Percentiles rank a stretch among this genome's conserved stretches.
phyloP scores from a whole-genome alignment of 2,888 invertebrate genomes.

The Acleris emargana region DNA sequence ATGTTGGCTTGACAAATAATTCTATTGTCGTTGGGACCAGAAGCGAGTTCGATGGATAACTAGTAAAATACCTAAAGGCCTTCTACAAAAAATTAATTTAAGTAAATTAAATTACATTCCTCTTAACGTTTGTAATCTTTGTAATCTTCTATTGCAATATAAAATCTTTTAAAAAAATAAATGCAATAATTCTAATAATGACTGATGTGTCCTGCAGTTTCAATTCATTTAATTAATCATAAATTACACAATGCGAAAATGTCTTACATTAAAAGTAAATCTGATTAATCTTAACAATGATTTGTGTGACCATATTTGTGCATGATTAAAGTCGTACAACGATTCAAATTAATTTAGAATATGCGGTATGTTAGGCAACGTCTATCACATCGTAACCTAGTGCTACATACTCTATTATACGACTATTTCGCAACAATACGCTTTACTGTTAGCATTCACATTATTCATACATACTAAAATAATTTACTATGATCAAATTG shows the following conservation, averaged over 20 bases:
- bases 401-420: conserved; percentile 59
- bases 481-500: conserved; percentile 33
- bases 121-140: conserved; percentile 1
- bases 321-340: conserved; percentile 70
- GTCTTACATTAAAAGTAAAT: background rate
- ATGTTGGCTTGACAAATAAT: conserved; percentile 47
- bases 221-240: background rate
- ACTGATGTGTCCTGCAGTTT: conserved; percentile 1
- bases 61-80: background rate
- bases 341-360: conserved; percentile 59
- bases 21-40: conserved; percentile 11
- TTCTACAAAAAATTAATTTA: background rate
- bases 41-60: conserved; percentile 2
- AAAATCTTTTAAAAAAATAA: background rate
- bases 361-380: conserved; percentile 66
- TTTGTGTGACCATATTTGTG: conserved; percentile 68
- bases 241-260: conserved; percentile 2
- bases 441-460: conserved; percentile 23
- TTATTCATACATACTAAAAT: conserved; percentile 27
- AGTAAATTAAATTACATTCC: background rate
- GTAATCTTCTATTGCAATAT: background rate
- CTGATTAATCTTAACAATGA: conserved; percentile 3
- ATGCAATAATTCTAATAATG: conserved; percentile 6
- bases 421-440: conserved; percentile 39
- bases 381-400: conserved; percentile 73